Conservation (phyloP, 2,113 vertebrate genomes). For the Lasiurus cinereus region DNA sequence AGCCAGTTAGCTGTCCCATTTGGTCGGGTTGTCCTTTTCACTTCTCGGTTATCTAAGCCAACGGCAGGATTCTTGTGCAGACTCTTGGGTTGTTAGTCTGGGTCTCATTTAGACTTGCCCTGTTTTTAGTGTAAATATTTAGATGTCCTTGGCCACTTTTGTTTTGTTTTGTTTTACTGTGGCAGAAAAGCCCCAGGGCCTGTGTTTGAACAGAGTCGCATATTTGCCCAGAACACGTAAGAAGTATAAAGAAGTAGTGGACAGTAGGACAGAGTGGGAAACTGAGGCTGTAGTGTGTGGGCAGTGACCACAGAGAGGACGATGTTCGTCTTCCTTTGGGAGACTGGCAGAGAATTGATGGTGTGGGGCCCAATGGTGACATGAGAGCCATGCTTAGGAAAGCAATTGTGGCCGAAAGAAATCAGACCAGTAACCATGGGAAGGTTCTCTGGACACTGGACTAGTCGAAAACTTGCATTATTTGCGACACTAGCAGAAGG, state of each 20-base stretch:
- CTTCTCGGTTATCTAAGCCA: not conserved
- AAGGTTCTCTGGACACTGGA: not conserved
- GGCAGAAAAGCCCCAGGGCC: not conserved
- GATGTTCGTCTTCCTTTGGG: not conserved
- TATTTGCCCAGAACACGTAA: not conserved
- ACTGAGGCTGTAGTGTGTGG: not conserved
- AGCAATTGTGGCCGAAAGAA: not conserved
- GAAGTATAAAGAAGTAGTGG: not conserved
- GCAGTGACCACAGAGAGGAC: not conserved
- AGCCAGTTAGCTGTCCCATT: not conserved
- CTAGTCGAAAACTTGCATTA: not conserved
- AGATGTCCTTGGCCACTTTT: not conserved
- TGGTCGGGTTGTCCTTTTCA: not conserved
- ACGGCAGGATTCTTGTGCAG: not conserved
- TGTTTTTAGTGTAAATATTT: not conserved
- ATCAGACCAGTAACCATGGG: not conserved
- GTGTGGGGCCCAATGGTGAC: not conserved
- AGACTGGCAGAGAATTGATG: not conserved
- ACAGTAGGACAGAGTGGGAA: not conserved
- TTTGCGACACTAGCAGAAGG: not conserved
- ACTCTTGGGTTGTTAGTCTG: not conserved
- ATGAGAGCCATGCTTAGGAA: not conserved
- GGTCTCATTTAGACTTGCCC: not conserved
- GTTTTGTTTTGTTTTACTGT: conserved; percentile 39
- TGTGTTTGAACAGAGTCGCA: not conserved